These are phyloP conservation scores for Hypomecis atomaria DNA, from an alignment of 2,888 invertebrate species.

Conservation along the genomic window DNA sequence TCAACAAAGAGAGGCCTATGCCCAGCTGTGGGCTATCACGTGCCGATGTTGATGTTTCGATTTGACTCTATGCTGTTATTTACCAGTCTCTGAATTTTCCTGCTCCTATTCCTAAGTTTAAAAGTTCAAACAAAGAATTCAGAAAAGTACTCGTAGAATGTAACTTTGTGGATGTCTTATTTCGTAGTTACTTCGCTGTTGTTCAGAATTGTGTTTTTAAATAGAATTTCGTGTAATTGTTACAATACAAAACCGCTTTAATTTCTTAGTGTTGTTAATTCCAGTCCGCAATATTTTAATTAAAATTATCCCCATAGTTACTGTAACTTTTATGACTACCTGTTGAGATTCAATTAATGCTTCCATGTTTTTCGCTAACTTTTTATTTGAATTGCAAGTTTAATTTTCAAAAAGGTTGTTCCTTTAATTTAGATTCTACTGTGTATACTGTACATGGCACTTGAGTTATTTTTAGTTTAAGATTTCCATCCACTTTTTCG, in stretches of 20 bases:
- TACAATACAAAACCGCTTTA: constrained; percentile 3
- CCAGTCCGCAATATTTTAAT: constrained; percentile 8
- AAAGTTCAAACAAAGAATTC: no score
- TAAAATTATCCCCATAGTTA: constrained; percentile 9
- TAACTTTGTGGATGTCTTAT: neutral
- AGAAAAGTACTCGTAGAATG: neutral
- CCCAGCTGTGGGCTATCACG: no score
- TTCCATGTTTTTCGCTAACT: neutral
- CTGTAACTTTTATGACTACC: constrained; percentile 10
- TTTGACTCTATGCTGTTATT: no score
- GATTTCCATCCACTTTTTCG: no score
- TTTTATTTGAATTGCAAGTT: constrained; percentile 1
- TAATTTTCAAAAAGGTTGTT: neutral
- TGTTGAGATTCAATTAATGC: constrained; percentile 29
- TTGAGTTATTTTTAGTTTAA: no score
- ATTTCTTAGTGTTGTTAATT: constrained; percentile 4
- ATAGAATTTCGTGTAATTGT: constrained; percentile 4
- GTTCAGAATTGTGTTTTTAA: neutral
- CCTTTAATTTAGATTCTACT: no score
- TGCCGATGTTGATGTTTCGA: no score
- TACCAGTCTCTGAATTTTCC: no score
- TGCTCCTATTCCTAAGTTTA: no score
- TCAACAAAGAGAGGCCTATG: no score
- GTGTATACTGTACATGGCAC: no score
- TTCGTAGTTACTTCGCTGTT: neutral